These are phyloP conservation scores for Metopia argyrocephala DNA, from an alignment of 2,888 invertebrate species.

Conservation along the genomic window DNA sequence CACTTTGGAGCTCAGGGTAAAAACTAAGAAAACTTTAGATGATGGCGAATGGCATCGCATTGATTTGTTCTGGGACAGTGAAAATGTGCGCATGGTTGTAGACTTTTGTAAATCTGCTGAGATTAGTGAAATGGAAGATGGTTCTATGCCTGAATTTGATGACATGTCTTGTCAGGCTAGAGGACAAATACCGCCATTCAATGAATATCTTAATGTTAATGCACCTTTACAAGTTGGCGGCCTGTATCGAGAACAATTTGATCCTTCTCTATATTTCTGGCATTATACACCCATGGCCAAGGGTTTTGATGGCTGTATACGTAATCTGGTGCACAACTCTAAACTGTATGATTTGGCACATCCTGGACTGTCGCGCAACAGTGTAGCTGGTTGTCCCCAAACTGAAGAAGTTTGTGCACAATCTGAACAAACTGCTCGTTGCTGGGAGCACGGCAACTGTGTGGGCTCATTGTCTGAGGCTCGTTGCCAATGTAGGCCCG, in stretches of 20 bases:
- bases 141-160: constrained; percentile 92
- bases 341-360: constrained; percentile 96
- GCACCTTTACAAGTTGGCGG: constrained; percentile 97
- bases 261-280: constrained; percentile 93
- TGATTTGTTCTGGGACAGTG: constrained; percentile 97
- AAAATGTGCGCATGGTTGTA: constrained; percentile 94
- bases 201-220: constrained; percentile 97
- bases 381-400: constrained; percentile 93
- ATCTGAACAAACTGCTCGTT: constrained; percentile 90
- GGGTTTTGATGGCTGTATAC: constrained; percentile 97
- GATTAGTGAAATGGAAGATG: constrained; percentile 93
- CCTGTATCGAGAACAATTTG: constrained; percentile 92
- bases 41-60: constrained; percentile 99
- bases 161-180: constrained; percentile 93
- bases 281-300: constrained; percentile 93
- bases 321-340: constrained; percentile 97
- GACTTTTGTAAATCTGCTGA: constrained; percentile 95
- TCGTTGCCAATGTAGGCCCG: constrained; percentile 95
- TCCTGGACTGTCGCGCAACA: constrained; percentile 92
- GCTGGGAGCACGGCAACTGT: constrained; percentile 97
- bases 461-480: constrained; percentile 93
- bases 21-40: constrained; percentile 91
- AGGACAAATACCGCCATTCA: constrained; percentile 94
- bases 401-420: constrained; percentile 95
- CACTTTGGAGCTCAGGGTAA: constrained; percentile 90